A percentile compares a stretch with the other conserved stretches of the same genome.
Evolutionary conservation across 2,113 vertebrate species (phyloP).

Genomic region (sheep (Ovis aries)): DNA sequence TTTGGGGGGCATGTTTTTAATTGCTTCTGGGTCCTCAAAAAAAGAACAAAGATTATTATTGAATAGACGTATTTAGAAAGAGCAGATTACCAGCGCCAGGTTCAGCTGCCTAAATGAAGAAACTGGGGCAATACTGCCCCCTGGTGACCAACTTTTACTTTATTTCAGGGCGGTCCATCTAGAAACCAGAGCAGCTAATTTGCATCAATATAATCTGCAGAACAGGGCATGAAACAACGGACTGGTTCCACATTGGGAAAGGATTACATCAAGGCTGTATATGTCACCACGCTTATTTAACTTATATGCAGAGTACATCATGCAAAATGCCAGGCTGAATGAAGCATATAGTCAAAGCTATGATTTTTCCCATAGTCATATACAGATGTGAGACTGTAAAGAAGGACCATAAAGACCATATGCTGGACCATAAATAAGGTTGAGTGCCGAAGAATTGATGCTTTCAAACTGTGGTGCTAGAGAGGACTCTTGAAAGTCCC

Average conservation of each 20-base stretch:
- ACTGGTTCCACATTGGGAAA: not conserved
- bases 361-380: not conserved
- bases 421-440: not conserved
- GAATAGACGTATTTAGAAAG: rapidly evolving
- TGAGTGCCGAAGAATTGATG: not conserved
- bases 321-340: not conserved
- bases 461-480: not conserved
- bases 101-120: rapidly evolving
- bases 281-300: not conserved
- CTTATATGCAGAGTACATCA: not conserved
- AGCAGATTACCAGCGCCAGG: not conserved
- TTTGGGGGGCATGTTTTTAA: not conserved
- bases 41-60: not conserved
- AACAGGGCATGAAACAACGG: not conserved
- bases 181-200: not conserved
- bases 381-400: not conserved
- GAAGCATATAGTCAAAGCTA: not conserved
- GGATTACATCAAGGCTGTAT: not conserved
- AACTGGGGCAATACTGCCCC: constrained; percentile 11
- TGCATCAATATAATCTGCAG: not conserved
- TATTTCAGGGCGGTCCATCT: not conserved
- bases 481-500: not conserved
- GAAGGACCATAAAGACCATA: not conserved
- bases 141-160: not conserved
- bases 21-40: not conserved